Percentiles rank a stretch among this genome's conserved stretches.
These are phyloP conservation scores for Coptotermes formosanus DNA, from an alignment of 1,140 invertebrate species.

Conservation along the genomic window DNA sequence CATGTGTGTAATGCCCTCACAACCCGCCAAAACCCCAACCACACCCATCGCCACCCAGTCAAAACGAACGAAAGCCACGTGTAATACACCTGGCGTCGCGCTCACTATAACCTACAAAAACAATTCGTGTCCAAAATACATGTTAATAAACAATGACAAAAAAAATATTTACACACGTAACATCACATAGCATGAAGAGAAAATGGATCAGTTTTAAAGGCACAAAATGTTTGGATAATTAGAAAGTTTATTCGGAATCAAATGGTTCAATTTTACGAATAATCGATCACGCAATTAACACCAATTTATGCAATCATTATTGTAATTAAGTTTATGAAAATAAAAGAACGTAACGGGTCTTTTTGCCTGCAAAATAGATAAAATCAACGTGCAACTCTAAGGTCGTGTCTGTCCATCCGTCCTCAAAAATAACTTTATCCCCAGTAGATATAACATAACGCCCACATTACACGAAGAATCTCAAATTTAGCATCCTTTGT, in stretches of 20 bases:
- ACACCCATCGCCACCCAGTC: not conserved
- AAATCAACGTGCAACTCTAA: no score
- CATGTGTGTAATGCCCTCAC: not conserved
- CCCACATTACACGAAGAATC: no score
- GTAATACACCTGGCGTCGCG: not conserved
- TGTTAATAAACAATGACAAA: not conserved
- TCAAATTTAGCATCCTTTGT: no score
- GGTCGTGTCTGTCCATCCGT: no score
- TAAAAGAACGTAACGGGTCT: not conserved
- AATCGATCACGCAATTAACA: not conserved
- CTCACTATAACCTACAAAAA: not conserved
- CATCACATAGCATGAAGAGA: not conserved
- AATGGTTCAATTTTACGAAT: not conserved
- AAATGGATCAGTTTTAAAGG: not conserved
- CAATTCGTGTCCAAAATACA: constrained; percentile 7
- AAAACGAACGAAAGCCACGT: not conserved
- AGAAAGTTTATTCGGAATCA: not conserved
- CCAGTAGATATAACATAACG: no score
- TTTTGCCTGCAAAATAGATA: no score
- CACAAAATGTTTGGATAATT: not conserved
- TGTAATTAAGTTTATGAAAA: not conserved
- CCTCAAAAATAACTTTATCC: no score
- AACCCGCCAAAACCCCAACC: not conserved
- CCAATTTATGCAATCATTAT: not conserved
- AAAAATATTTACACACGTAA: not conserved